A percentile compares a stretch with the other conserved stretches of the same genome.
These are phyloP conservation scores for Bombus sibiricus DNA, from an alignment of 1,140 invertebrate species.

Conservation along the genomic window DNA sequence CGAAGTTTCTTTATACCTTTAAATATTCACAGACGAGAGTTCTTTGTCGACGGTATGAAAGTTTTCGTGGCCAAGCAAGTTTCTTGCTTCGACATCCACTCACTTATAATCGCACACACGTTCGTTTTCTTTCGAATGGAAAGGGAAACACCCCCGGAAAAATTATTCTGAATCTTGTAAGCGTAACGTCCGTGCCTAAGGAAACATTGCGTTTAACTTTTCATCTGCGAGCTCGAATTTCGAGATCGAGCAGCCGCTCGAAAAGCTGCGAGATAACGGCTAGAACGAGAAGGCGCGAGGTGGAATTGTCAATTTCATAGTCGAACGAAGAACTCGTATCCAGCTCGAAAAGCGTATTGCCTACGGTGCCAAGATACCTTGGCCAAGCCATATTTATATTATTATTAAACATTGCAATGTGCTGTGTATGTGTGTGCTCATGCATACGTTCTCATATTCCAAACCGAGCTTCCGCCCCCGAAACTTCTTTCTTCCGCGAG, in stretches of 20 bases:
- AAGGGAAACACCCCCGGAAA: background rate
- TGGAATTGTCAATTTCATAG: constrained; percentile 75
- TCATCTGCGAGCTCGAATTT: background rate
- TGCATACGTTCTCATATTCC: constrained; percentile 76
- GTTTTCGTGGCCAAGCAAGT: constrained; percentile 16
- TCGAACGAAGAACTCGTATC: constrained; percentile 65
- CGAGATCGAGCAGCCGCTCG: background rate
- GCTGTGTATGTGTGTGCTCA: constrained; percentile 52
- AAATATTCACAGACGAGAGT: constrained; percentile 9
- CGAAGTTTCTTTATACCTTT: constrained; percentile 32
- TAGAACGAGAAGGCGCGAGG: background rate
- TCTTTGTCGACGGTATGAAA: constrained; percentile 4
- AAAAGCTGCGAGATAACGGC: constrained; percentile 20
- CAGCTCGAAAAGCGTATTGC: constrained; percentile 56
- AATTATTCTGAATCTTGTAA: constrained; percentile 25
- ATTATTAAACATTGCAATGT: constrained; percentile 77
- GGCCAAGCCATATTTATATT: constrained; percentile 73
- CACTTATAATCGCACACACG: background rate
- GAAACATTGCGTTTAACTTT: constrained; percentile 21
- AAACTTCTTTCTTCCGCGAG: constrained; percentile 26
- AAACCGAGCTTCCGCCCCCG: constrained; percentile 43
- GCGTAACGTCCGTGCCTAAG: background rate
- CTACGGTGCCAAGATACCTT: constrained; percentile 43
- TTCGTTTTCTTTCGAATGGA: background rate
- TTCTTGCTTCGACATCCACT: constrained; percentile 7